Conservation (phyloP, 2,888 invertebrate species). For the Xanthorhoe designata region DNA sequence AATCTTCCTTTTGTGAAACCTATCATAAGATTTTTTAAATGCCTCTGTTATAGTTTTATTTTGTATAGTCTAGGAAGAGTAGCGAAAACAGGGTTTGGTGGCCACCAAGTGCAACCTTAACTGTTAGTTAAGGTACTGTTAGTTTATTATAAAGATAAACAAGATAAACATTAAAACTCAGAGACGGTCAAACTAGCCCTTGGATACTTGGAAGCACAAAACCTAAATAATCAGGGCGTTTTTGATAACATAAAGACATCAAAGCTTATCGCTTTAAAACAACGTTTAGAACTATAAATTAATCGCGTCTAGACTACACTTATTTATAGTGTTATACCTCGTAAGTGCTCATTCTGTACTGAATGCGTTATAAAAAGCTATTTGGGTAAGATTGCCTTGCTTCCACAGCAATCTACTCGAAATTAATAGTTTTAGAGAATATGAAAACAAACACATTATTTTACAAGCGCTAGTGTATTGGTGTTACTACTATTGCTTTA, state of each 20-base stretch:
- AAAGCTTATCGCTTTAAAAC: slow-evolving; percentile 20
- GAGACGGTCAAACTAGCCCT: not conserved
- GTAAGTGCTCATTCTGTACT: slow-evolving; percentile 28
- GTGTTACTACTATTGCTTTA: too few relatives aligned
- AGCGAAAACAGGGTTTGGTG: too few relatives aligned
- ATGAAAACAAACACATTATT: too few relatives aligned
- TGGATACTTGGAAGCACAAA: not conserved
- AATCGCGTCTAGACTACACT: slow-evolving; percentile 40
- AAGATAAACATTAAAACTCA: too few relatives aligned
- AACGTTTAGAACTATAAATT: slow-evolving; percentile 28
- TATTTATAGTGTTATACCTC: slow-evolving; percentile 34
- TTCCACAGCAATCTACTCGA: slow-evolving; percentile 6
- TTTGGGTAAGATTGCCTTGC: slow-evolving; percentile 28
- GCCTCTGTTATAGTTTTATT: too few relatives aligned
- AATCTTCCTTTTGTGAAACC: too few relatives aligned
- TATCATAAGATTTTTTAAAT: too few relatives aligned
- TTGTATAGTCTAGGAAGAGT: too few relatives aligned
- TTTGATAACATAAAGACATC: not conserved
- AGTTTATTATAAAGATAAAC: too few relatives aligned
- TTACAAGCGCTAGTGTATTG: too few relatives aligned
- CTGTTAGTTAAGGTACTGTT: too few relatives aligned
- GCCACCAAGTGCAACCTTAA: too few relatives aligned
- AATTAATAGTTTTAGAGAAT: slow-evolving; percentile 7
- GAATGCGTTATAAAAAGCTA: slow-evolving; percentile 29
- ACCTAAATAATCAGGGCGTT: not conserved